Evolutionary conservation across 2,113 vertebrate genomes (phyloP).

Genomic region (Cavia porcellus): DNA sequence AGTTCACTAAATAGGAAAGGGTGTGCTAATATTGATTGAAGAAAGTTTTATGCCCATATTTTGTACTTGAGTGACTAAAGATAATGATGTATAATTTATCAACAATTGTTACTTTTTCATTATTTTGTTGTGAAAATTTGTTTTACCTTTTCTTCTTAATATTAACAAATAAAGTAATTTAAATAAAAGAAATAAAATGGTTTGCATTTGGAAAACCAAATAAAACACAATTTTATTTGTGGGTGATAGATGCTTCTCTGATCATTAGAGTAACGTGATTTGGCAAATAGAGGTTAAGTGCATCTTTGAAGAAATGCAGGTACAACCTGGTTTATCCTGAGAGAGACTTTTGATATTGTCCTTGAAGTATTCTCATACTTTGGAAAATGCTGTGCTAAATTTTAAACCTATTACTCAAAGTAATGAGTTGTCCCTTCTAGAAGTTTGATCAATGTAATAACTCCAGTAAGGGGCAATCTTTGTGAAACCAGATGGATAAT

Average conservation of each 20-base stretch:
- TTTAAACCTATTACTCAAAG: neutral
- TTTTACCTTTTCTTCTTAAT: no score
- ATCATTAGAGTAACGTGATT: constrained; percentile 3
- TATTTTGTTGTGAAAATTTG: no score
- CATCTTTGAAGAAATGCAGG: neutral
- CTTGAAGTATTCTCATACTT: neutral
- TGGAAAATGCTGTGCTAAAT: constrained; percentile 11
- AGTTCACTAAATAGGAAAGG: no score
- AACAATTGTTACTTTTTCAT: no score
- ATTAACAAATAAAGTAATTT: no score
- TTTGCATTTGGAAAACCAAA: neutral
- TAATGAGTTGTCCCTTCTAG: neutral
- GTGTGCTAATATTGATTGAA: no score
- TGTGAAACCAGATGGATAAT: neutral
- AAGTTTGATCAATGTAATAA: neutral
- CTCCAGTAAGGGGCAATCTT: neutral
- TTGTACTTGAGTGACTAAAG: no score
- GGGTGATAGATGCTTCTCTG: neutral
- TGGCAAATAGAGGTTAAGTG: neutral
- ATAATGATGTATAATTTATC: no score
- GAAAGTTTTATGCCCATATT: no score
- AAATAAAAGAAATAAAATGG: neutral
- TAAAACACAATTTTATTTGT: neutral
- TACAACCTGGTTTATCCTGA: neutral
- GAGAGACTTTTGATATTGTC: neutral